Evolutionary conservation across 2,113 vertebrate species (phyloP), one percentile per base, ranked within the genome.

Genomic region (Patagioenas fasciata): DNA sequence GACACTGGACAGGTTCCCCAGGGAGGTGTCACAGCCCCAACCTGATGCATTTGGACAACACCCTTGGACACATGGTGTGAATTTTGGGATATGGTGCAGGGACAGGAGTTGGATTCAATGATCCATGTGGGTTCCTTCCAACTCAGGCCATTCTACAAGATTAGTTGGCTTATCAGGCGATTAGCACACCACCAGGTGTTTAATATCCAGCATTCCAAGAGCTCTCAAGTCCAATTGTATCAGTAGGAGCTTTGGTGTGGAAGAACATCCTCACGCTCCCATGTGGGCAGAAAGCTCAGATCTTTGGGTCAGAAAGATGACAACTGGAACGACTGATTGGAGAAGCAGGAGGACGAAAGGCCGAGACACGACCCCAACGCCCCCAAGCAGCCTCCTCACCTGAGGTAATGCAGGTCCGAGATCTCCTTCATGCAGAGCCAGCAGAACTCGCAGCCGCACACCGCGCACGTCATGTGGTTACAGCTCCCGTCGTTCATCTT

Each of bases 351-450:
- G 40, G 80, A 24, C 1, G 31, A 44, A 50, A 78, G 42, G 34
- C 64, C 48, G 48, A 3, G 4, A 2, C 18, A 5, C 1, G 2
- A 31, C 9, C 8, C 0, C 3, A 82, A 3, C 34, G 24, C 16
- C 70, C 61, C 7, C n/a, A 3, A 12, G 48, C 80, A 44, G 29
- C 36, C 77, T 57, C 60, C 97, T 95, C 94, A 99, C 99, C 99
- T 99, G 98, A 99, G 99, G 98, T 99, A 99, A 98, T 99, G 99
- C 97, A 99, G 98, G 73, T 99, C 99, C 4, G 99, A 99, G 97
- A 99, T 99, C 97, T 99, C 99, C 98, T 99, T 99, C 99, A 99
- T 99, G 96, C 99, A 99, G 50, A 99, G 98, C 99, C 99, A 99
- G 97, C 99, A 99, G 98, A 99, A 99, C 97, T 99, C 99, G 48